Evolutionary conservation across 2,113 vertebrate genomes (phyloP).

Genomic region (Lepus americanus): DNA sequence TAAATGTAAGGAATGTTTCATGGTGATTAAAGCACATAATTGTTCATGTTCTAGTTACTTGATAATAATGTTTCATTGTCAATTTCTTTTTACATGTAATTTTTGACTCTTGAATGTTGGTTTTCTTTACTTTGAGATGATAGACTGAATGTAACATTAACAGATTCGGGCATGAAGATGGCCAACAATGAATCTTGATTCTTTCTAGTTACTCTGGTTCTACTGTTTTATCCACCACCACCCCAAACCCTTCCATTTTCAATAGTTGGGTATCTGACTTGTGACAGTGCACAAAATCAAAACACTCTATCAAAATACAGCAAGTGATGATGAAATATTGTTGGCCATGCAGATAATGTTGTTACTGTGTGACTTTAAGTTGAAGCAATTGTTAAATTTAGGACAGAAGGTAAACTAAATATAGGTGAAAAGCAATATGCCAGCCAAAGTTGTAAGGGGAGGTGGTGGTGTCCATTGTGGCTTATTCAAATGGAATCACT

Average conservation of each 20-base stretch:
- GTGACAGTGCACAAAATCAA: not conserved
- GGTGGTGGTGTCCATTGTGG: too few relatives aligned
- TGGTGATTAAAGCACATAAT: not conserved
- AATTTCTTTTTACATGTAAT: not conserved
- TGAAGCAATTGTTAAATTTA: slow-evolving; percentile 41
- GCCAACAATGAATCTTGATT: not conserved
- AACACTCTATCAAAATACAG: not conserved
- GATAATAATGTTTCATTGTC: not conserved
- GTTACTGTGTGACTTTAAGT: not conserved
- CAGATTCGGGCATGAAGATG: not conserved
- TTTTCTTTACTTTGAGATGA: not conserved
- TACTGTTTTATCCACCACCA: not conserved
- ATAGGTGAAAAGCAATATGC: not conserved
- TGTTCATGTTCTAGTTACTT: not conserved
- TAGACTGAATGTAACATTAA: slow-evolving; percentile 12
- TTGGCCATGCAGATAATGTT: not conserved
- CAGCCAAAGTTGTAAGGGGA: not conserved
- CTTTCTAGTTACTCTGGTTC: not conserved
- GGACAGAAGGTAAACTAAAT: not conserved
- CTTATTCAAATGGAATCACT: not conserved
- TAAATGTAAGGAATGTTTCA: not conserved
- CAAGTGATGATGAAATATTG: not conserved
- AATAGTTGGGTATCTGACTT: not conserved
- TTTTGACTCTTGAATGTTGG: not conserved
- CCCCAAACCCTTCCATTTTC: not conserved